Conservation (phyloP, 2,797 vertebrate genomes). For the Podarcis lilfordi region DNA sequence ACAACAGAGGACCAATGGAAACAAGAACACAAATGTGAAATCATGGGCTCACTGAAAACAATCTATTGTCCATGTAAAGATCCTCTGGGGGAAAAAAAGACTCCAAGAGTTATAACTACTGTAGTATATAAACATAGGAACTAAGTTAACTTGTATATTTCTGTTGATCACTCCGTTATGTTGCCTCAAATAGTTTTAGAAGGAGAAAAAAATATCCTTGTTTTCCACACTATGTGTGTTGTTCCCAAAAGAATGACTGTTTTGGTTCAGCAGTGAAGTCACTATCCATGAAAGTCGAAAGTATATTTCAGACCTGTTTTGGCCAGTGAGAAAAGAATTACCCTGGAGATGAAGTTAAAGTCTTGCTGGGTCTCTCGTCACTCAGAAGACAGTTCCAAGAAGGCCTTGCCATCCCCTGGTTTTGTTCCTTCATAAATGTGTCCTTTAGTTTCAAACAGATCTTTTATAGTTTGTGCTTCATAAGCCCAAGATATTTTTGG, state of each 20-base stretch:
- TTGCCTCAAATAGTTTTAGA: conserved; percentile 99
- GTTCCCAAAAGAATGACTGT: conserved; percentile 97
- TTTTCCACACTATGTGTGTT: conserved; percentile 99
- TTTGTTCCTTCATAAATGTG: conserved; percentile 92
- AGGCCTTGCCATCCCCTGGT: conserved; percentile 86
- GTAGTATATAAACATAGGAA: conserved; percentile 99
- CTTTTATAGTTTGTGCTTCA: conserved; percentile 92
- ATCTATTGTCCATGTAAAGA: conserved; percentile 83
- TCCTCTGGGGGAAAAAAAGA: conserved; percentile 91
- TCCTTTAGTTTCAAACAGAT: conserved; percentile 91
- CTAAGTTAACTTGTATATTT: conserved; percentile 99
- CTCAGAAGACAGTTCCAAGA: conserved; percentile 78
- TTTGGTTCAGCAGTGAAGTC: conserved; percentile 92
- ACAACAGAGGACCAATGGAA: conserved; percentile 85
- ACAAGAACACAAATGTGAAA: conserved; percentile 96
- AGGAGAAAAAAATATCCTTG: conserved; percentile 87
- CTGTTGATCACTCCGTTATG: conserved; percentile 96
- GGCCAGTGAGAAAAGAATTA: conserved; percentile 86
- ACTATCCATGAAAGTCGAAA: conserved; percentile 85
- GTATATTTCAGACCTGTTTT: conserved; percentile 85
- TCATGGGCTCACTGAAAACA: conserved; percentile 92
- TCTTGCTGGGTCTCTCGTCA: conserved; percentile 79
- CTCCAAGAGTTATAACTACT: conserved; percentile 99
- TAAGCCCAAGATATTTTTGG: conserved; percentile 85
- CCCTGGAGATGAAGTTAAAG: conserved; percentile 81